Evolutionary conservation across 2,888 invertebrate species (phyloP), one percentile per base, ranked within the genome.

Genomic region (Eledona agricola): DNA sequence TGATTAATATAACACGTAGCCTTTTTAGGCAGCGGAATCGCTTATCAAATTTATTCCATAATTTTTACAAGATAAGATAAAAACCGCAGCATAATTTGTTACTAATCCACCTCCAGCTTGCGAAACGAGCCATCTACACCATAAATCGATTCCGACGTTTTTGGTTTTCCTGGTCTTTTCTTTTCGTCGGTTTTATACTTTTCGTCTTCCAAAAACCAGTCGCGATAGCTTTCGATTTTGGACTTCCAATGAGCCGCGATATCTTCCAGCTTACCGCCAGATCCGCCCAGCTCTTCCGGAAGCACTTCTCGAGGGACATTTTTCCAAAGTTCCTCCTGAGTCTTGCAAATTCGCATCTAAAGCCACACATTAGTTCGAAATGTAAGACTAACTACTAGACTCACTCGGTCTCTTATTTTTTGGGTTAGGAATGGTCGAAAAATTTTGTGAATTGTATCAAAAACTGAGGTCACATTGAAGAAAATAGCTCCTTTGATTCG

Each of bases 201-300:
- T 3, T 64, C 62, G 51, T 83, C 82, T 57, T 83, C 81, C 28
- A 79, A 69, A 37, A 83, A 73, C 78, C 80, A 83, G 4, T 78
- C 72, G 16, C 76, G 70, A 61, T 79, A 77, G 28, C 77, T 77
- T 63, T 80, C 74, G 3, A 82, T 72, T 63, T 82, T 81, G 17
- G 75, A 70, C 22, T 73, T 78, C 82, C 82, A 83, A 45, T 79
- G 71, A 26, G 78, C 77, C 76, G 75, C 78, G 29, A 83, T 65
- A 55, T 80, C 78, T 58, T 78, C 72, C 19, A 82, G 69, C 10
- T 81, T 75, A 1, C 82, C 82, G 13, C 79, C 83, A 4, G 78
- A 78, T 0, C 88, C 88, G 5, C 87, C 87, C 64, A 86, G 87
- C 66, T 88, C 87, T 4, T 70, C 71, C 0, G 88, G 87, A 31